These are phyloP conservation scores for Peromyscus leucopus DNA, from an alignment of 2,113 vertebrate genomes.

Conservation along the genomic window DNA sequence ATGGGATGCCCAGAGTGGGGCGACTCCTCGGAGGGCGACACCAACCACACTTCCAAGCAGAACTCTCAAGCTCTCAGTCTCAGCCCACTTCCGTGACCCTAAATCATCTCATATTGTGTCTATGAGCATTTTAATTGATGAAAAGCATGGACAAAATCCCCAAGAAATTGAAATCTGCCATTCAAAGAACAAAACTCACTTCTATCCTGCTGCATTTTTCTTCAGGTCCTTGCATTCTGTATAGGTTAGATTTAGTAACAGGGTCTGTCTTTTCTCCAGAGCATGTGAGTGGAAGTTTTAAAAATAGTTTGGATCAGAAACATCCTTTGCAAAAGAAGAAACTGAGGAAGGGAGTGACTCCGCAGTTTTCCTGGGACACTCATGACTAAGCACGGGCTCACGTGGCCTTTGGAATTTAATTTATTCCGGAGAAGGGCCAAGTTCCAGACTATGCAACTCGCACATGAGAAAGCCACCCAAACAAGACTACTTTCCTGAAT, in stretches of 20 bases:
- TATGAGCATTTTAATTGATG: background rate
- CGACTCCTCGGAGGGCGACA: accelerated
- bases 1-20: background rate
- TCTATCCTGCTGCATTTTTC: background rate
- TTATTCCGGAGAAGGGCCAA: conserved; percentile 80
- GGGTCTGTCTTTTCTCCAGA: conserved; percentile 35
- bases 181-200: conserved; percentile 38
- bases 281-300: conserved; percentile 10
- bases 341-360: conserved; percentile 45
- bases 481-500: conserved; percentile 80
- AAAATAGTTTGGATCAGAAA: conserved; percentile 62
- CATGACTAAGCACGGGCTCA: conserved; percentile 66
- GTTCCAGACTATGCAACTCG: conserved; percentile 80
- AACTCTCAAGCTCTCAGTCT: background rate
- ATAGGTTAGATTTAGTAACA: background rate
- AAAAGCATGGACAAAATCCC: background rate
- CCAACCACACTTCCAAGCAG: accelerated
- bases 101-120: background rate
- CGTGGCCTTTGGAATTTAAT: conserved; percentile 76
- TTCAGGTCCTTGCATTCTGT: background rate
- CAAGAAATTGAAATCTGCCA: conserved; percentile 32
- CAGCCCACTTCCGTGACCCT: background rate
- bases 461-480: conserved; percentile 82
- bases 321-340: conserved; percentile 28
- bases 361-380: background rate